Base-by-base conservation (phyloP, 2,888 invertebrate genomes). In the Drosophila demipolita region DNA sequence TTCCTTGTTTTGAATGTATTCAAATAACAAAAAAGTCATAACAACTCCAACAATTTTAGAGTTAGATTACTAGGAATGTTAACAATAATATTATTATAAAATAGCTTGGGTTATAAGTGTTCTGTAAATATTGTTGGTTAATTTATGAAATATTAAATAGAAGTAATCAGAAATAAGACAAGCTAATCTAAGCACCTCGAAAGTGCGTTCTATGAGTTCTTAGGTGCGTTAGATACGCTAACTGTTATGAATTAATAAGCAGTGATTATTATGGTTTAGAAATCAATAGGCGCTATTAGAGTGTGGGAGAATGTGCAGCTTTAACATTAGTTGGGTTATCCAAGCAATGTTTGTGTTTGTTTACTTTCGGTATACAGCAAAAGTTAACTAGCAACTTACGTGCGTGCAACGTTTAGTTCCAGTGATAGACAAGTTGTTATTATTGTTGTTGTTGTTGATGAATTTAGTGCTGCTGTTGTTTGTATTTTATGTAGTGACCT, bases 381-480 rank as follows among this genome's bases (percentile, higher is more conserved):
- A 57, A 9, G 29, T 15, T 11, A 33, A 35, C 5, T 15, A 15
- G 5, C n/a, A 59, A 77, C 69, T 78, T 76, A 76, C 78, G 62
- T 68, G 66, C 55, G 64, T 73, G 61, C 55, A 55, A 62, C 49
- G 49, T 45, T 60, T 62, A n/a, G 20, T 48, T 64, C 40, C 52
- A 60, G 57, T 38, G 69, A 69, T 40, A 60, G 20, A 35, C 36
- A 58, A 38, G 42, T 60, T 59, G 12, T 62, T 52, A 8, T 54
- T 54, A 48, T 20, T 17, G 38, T 17, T 52, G 9, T 45, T 38
- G n/a, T 26, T 26, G 23, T 17, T 15, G 42, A 11, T 42, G 42
- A 6, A 9, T 23, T 23, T 45, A 1, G 1, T 45, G 15, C 1
- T 61, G 42, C 57, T 58, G 17, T 62, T 42, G 12, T 60, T 64